These are phyloP conservation scores for Lepetodrilus schrolli DNA, from an alignment of 2,888 invertebrate species.

Conservation along the genomic window DNA sequence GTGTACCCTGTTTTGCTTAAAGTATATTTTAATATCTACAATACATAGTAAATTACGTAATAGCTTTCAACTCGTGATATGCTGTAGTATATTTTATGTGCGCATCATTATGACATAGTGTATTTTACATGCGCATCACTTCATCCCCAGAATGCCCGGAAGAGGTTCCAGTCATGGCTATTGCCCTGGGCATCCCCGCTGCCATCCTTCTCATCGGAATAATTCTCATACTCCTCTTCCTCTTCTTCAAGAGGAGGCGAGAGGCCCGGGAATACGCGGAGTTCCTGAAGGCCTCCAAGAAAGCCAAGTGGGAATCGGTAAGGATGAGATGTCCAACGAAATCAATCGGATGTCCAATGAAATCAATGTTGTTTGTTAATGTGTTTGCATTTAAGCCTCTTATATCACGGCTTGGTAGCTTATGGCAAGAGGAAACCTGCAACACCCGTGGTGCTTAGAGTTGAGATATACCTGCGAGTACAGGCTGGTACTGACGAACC, in stretches of 20 bases:
- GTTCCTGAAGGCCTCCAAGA: conserved; percentile 44
- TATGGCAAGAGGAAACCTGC: background rate
- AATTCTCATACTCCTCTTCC: conserved; percentile 43
- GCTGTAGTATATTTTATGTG: no score
- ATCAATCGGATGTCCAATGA: background rate
- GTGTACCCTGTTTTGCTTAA: no score
- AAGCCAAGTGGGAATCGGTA: conserved; percentile 48
- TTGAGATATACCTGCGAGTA: background rate
- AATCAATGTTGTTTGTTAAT: no score
- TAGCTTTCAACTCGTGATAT: no score
- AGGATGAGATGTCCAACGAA: conserved; percentile 2
- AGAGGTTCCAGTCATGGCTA: conserved; percentile 39
- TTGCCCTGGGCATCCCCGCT: conserved; percentile 43
- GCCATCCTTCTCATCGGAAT: conserved; percentile 45
- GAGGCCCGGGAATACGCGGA: conserved; percentile 46
- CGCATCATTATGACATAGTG: no score
- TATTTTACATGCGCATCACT: no score
- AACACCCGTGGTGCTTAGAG: background rate
- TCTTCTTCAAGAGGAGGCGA: conserved; percentile 43
- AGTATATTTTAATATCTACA: no score
- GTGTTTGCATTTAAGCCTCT: no score
- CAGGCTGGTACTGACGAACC: background rate
- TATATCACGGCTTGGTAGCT: no score
- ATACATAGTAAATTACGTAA: no score
- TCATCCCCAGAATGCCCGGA: conserved; percentile 43